Base-by-base conservation (phyloP, 2,888 invertebrate species). In the Trissolcus japonicus region DNA sequence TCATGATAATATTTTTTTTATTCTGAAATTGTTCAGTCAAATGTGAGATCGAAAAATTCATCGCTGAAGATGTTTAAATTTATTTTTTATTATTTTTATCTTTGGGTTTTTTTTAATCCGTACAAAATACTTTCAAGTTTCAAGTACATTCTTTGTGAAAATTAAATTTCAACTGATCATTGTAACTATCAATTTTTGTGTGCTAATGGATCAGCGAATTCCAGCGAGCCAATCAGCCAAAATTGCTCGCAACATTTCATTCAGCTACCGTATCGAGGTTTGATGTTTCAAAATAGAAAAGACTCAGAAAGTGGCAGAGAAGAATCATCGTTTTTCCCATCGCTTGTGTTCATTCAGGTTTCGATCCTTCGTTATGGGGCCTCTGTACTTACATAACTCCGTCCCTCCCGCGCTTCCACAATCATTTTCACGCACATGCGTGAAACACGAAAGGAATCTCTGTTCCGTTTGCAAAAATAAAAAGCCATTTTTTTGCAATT, bases 351-450 rank as follows among this genome's bases (percentile, higher is more conserved):
- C 60, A 73, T 73, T 73, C 60, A 67, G 61, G 66, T 66, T 62
- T 67, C 61, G 62, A 61, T 56, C 51, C 61, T 51, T 66, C 56
- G 57, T 66, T 63, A 68, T 74, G 57, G n/a, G 63, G 63, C 63
- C 62, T 59, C 46, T 66, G 63, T 68, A 54, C 21, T 76, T 76
- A 69, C 53, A 60, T 56, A 69, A 76, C 55, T 25, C 14, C 19
- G 14, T 59, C 41, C 60, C 69, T 63, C 66, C 65, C 60, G 59
- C 68, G 16, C 56, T 65, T 6, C 14, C 50, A 16, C 57, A 50
- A 41, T 69, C 67, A 76, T 72, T 76, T 76, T 72, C 76, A 62
- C 76, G 76, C 61, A 76, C 61, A 57, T 72, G 76, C 71, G 76
- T 72, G 76, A 76, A 76, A 62, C 76, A 76, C 76, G 76, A 67